Conservation (phyloP, 2,888 invertebrate species). For the Lagria hirta region DNA sequence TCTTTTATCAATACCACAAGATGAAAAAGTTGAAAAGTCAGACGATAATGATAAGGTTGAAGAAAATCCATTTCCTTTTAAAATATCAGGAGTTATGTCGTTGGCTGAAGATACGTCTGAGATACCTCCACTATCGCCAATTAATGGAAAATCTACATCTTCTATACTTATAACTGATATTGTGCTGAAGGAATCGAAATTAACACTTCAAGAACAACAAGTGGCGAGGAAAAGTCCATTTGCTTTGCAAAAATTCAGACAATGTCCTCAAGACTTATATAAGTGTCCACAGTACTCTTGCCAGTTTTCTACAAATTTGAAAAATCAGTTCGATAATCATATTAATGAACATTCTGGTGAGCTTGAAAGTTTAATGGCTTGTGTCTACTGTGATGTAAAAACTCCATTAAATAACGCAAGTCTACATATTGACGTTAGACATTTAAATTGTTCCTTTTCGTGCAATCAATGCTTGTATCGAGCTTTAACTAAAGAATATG, state of each 20-base stretch:
- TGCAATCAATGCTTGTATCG: constrained; percentile 72
- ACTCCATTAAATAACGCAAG: constrained; percentile 50
- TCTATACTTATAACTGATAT: constrained; percentile 21
- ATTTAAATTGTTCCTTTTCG: constrained; percentile 63
- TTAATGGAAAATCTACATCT: constrained; percentile 8
- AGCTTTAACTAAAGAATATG: constrained; percentile 61
- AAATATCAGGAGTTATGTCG: constrained; percentile 49
- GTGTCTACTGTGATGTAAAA: constrained; percentile 57
- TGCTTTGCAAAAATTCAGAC: constrained; percentile 45
- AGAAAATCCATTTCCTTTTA: constrained; percentile 51
- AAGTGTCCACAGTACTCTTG: constrained; percentile 62
- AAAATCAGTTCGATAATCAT: constrained; percentile 52
- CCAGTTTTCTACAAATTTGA: constrained; percentile 52
- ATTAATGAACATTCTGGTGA: constrained; percentile 44
- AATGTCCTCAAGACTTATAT: constrained; percentile 52
- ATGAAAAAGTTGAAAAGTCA: constrained; percentile 37
- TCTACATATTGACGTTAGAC: constrained; percentile 63
- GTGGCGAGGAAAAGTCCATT: constrained; percentile 43
- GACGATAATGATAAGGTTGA: constrained; percentile 36
- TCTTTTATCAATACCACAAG: constrained; percentile 48
- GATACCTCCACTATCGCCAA: constrained; percentile 17
- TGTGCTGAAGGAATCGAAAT: constrained; percentile 38
- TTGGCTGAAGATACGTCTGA: constrained; percentile 35
- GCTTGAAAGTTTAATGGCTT: constrained; percentile 49
- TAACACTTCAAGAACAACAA: constrained; percentile 32